These are phyloP conservation scores for Erebia palarica DNA, from an alignment of 2,888 invertebrate species.

Conservation along the genomic window DNA sequence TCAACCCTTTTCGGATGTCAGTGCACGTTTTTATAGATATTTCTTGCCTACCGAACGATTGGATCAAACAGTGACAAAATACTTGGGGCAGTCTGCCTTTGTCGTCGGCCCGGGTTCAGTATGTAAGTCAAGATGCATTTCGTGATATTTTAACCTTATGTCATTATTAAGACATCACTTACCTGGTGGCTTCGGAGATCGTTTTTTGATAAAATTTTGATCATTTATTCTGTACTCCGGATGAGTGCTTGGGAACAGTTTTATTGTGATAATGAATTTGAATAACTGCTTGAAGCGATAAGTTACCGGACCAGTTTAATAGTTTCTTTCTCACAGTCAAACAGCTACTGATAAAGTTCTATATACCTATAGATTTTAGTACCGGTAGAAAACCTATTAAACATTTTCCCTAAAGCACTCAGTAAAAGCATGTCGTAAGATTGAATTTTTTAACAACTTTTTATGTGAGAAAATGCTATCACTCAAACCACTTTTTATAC, in stretches of 20 bases:
- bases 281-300: slow-evolving; percentile 28
- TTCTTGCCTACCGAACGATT: slow-evolving; percentile 64
- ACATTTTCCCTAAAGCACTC: neutral
- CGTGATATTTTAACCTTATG: slow-evolving; percentile 76
- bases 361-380: neutral
- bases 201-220: slow-evolving; percentile 65
- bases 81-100: slow-evolving; percentile 71
- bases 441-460: neutral
- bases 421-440: neutral
- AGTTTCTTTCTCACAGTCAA: slow-evolving; percentile 12
- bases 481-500: slow-evolving; percentile 13
- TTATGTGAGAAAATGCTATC: slow-evolving; percentile 2
- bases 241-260: slow-evolving; percentile 54
- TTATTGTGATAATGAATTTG: slow-evolving; percentile 39
- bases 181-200: slow-evolving; percentile 77
- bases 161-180: slow-evolving; percentile 82
- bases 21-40: slow-evolving; percentile 60
- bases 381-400: too few relatives aligned
- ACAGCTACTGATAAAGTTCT: neutral
- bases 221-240: slow-evolving; percentile 64
- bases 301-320: slow-evolving; percentile 15
- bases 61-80: slow-evolving; percentile 81
- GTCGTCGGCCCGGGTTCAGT: slow-evolving; percentile 67
- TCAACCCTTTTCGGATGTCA: slow-evolving; percentile 63
- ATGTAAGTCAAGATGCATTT: slow-evolving; percentile 67